A percentile compares a stretch with the other conserved stretches of the same genome.
phyloP scores from a whole-genome alignment of 2,113 vertebrate species.

The Nannobrachium achirus region DNA sequence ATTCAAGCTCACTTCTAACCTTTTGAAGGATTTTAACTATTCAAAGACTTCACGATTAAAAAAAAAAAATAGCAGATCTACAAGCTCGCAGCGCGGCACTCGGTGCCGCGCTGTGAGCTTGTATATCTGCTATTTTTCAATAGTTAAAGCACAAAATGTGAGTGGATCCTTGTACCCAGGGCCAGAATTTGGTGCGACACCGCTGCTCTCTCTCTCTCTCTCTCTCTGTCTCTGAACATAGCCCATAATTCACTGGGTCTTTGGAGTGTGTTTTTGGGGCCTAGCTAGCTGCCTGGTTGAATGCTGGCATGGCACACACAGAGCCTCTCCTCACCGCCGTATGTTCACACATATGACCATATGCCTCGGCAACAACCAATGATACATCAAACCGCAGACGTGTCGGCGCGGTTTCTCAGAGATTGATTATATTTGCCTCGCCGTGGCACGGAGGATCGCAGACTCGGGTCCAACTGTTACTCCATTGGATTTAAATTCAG shows the following conservation, averaged over 20 bases:
- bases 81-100: no score
- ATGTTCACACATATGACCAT: constrained; percentile 40
- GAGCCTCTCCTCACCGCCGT: constrained; percentile 24
- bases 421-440: constrained; percentile 16
- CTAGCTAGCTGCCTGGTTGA: constrained; percentile 21
- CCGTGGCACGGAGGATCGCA: neutral
- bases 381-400: neutral
- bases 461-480: neutral
- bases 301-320: constrained; percentile 7
- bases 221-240: neutral
- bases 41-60: no score
- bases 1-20: no score
- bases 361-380: neutral
- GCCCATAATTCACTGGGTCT: constrained; percentile 10
- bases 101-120: no score
- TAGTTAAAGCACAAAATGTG: no score
- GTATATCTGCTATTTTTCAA: no score
- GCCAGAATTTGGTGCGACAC: no score
- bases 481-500: no score
- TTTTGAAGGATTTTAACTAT: no score
- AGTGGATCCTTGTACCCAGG: no score
- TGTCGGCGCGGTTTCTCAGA: constrained; percentile 2
- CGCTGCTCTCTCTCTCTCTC: neutral
- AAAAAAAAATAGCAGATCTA: no score
- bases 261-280: constrained; percentile 16